These are phyloP conservation scores for Pimpla rufipes DNA, from an alignment of 2,888 invertebrate species.

Conservation along the genomic window DNA sequence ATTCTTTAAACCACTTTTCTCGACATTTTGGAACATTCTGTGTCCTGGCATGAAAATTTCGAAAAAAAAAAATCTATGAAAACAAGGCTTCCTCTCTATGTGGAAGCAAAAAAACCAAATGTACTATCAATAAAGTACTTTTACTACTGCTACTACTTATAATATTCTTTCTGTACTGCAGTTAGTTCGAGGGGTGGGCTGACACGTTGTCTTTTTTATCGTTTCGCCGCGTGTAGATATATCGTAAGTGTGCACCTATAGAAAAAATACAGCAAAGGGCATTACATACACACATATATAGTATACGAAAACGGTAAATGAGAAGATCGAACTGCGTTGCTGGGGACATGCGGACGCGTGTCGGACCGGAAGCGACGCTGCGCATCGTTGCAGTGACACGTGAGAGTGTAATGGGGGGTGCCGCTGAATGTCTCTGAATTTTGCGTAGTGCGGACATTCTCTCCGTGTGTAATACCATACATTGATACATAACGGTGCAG, in stretches of 20 bases:
- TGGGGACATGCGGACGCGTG: constrained; percentile 79
- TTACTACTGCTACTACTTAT: too few relatives aligned
- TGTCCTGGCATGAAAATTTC: too few relatives aligned
- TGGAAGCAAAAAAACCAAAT: too few relatives aligned
- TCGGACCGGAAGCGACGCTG: constrained; percentile 79
- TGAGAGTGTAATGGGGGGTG: constrained; percentile 73
- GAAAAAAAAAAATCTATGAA: too few relatives aligned
- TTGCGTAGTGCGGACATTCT: constrained; percentile 1
- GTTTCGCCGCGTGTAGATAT: constrained; percentile 6
- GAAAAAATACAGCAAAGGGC: not conserved
- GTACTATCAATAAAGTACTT: too few relatives aligned
- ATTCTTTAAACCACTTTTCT: too few relatives aligned
- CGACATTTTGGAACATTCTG: too few relatives aligned
- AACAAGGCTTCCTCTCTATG: too few relatives aligned
- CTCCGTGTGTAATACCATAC: constrained; percentile 16
- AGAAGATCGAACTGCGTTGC: constrained; percentile 61
- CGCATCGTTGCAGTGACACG: constrained; percentile 82
- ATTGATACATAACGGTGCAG: constrained; percentile 37
- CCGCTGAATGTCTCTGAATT: constrained; percentile 45
- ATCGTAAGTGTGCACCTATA: constrained; percentile 18
- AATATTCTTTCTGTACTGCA: constrained; percentile 20
- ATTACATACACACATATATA: not conserved
- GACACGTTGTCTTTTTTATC: not conserved
- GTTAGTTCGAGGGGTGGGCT: constrained; percentile 7
- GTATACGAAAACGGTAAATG: constrained; percentile 43